Evolutionary conservation across 2,797 vertebrate genomes (phyloP).

Genomic region (Sebastolobus alascanus): DNA sequence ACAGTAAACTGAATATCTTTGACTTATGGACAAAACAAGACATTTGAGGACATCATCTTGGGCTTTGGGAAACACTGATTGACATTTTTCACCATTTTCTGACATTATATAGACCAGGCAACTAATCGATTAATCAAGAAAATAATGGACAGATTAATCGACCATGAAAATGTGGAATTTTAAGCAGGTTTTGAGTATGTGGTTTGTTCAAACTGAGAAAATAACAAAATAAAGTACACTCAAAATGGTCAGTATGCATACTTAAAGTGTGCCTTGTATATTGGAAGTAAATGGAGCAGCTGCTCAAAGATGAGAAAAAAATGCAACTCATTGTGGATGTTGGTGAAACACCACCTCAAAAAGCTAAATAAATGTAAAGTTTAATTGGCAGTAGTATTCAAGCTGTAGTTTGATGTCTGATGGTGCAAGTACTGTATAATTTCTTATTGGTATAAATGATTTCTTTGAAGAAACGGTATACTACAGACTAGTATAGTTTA

Average conservation of each 20-base stretch:
- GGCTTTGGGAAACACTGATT: no score
- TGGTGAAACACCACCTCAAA: neutral
- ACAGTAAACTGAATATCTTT: no score
- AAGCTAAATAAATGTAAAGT: neutral
- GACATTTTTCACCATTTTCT: no score
- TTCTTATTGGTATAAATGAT: neutral
- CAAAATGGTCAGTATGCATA: neutral
- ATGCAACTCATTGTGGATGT: neutral
- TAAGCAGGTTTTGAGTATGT: neutral
- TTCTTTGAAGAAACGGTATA: neutral
- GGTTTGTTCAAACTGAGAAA: neutral
- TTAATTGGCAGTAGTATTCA: neutral
- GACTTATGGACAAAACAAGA: no score
- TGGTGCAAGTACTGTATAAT: neutral
- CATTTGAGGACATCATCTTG: no score
- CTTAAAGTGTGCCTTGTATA: neutral
- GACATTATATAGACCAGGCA: no score
- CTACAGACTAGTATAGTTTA: neutral
- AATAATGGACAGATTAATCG: no score
- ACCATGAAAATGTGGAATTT: no score
- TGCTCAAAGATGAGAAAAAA: neutral
- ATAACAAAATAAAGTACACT: neutral
- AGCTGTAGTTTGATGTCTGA: neutral
- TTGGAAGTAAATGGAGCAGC: neutral
- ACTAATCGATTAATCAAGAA: no score